Evolutionary conservation across 2,888 invertebrate genomes (phyloP).

Genomic region (Agapostemon virescens): DNA sequence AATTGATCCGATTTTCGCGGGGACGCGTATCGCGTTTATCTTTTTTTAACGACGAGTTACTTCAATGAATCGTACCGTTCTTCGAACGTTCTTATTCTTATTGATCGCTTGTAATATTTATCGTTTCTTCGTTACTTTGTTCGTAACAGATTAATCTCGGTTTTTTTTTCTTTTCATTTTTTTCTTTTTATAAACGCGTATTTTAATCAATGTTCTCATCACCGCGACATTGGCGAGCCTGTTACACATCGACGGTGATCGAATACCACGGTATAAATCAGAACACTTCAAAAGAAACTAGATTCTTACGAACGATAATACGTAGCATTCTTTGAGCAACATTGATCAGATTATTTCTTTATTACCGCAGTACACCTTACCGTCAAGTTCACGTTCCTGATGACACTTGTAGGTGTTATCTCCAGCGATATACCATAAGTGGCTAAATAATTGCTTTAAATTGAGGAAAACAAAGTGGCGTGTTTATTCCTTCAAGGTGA

Average conservation of each 20-base stretch:
- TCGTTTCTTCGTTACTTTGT: background rate
- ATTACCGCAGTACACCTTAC: background rate
- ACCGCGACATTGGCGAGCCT: background rate
- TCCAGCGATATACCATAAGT: background rate
- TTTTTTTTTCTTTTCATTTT: no score
- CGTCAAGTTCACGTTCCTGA: background rate
- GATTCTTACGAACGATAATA: background rate
- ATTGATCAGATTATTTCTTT: background rate
- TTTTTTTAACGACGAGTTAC: background rate
- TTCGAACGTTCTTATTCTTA: background rate
- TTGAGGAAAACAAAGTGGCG: slow-evolving; percentile 17
- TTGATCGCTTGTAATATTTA: no score
- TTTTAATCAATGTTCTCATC: background rate
- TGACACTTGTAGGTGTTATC: slow-evolving; percentile 5
- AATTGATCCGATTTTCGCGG: background rate
- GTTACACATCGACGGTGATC: background rate
- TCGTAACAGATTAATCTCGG: background rate
- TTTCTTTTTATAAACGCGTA: background rate
- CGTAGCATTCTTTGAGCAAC: background rate
- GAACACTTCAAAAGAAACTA: background rate
- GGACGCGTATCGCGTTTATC: background rate
- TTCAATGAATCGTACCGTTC: background rate
- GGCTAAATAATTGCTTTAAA: slow-evolving; percentile 28
- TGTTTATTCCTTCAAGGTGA: no score
- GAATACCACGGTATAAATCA: background rate